These are phyloP conservation scores for Actias luna DNA, from an alignment of 2,888 invertebrate genomes.

Conservation along the genomic window DNA sequence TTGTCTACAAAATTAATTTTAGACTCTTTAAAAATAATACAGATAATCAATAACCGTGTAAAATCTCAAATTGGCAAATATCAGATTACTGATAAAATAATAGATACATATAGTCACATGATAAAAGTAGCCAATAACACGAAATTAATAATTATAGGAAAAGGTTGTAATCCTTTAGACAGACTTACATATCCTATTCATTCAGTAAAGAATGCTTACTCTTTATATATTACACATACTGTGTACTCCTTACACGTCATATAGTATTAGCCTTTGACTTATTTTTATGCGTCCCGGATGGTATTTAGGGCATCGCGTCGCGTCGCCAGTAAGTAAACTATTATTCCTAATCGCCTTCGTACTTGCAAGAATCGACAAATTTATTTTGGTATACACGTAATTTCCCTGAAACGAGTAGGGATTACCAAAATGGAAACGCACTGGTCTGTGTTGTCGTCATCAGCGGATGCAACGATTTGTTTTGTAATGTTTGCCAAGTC, in stretches of 20 bases:
- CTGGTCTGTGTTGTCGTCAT: constrained; percentile 19
- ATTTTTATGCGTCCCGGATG: neutral
- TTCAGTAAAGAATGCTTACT: neutral
- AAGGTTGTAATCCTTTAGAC: no score
- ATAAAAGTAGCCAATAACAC: no score
- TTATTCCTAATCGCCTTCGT: constrained; percentile 17
- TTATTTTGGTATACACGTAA: constrained; percentile 39
- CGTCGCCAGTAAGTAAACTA: neutral
- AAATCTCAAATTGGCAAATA: no score
- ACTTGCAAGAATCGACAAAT: constrained; percentile 30
- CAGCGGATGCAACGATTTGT: constrained; percentile 18
- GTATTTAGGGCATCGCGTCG: neutral
- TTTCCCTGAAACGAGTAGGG: constrained; percentile 30
- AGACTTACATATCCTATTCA: neutral
- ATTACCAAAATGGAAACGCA: constrained; percentile 19
- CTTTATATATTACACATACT: neutral
- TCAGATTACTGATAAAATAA: no score
- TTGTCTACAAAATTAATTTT: no score
- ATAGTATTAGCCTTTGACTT: neutral
- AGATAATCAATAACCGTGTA: no score
- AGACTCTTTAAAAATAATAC: no score
- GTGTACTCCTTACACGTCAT: neutral
- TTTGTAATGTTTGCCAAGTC: constrained; percentile 21
- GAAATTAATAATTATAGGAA: no score
- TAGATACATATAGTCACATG: no score